A percentile compares a stretch with the other conserved stretches of the same genome.
Evolutionary conservation across 2,797 vertebrate genomes (phyloP).

Genomic region (Enteromius paludinosus): DNA sequence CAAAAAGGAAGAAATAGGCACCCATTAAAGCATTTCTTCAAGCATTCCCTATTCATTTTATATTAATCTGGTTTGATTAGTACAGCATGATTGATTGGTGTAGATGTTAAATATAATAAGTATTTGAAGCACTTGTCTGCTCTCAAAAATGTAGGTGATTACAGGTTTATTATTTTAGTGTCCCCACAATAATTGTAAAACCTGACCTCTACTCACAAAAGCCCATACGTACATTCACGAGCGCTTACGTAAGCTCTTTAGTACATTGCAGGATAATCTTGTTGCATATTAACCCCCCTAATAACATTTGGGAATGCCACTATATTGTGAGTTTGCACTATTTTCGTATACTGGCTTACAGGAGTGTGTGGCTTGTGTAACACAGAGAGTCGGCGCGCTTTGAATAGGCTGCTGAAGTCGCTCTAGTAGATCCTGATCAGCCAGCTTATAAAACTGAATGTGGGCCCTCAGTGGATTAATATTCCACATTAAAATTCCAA

Average conservation of each 20-base stretch:
- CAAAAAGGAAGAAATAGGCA: background rate
- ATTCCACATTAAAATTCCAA: slow-evolving; percentile 79
- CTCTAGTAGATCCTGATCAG: slow-evolving; percentile 71
- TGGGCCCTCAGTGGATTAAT: slow-evolving; percentile 77
- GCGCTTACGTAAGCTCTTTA: slow-evolving; percentile 10
- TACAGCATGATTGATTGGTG: background rate
- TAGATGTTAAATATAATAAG: background rate
- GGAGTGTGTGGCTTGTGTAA: slow-evolving; percentile 62
- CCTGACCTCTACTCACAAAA: background rate
- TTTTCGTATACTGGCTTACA: slow-evolving; percentile 6
- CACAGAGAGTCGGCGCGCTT: slow-evolving; percentile 58
- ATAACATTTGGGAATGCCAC: slow-evolving; percentile 5
- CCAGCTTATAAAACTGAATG: slow-evolving; percentile 74
- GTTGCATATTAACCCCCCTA: slow-evolving; percentile 10
- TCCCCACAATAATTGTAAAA: background rate
- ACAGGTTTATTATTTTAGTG: background rate
- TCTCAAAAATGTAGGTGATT: background rate
- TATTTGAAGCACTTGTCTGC: background rate
- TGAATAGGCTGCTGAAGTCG: slow-evolving; percentile 58
- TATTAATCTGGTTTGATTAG: background rate
- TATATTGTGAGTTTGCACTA: slow-evolving; percentile 6
- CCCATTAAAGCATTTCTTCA: slow-evolving; percentile 47
- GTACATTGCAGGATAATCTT: slow-evolving; percentile 9
- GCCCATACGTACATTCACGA: slow-evolving; percentile 39
- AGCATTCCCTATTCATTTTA: slow-evolving; percentile 7